Evolutionary conservation across 2,797 vertebrate species (phyloP), one percentile per base, ranked within the genome.

Genomic region (Enteromius trimaculatus): DNA sequence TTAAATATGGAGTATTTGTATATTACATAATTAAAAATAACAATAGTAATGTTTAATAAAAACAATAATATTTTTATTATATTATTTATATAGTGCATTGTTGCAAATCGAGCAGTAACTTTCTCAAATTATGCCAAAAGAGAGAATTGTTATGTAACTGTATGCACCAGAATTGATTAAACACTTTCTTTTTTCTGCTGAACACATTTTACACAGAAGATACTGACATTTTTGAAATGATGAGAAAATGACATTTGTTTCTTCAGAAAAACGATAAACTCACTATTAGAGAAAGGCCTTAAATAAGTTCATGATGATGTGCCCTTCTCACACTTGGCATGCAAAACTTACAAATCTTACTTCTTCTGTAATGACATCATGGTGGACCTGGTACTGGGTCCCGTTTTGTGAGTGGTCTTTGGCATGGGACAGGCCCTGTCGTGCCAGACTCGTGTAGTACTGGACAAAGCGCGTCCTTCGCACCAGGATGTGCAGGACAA

Each of bases 401-500:
- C 84, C 89, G 69, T 94, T 91, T 0, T 88, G 78, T 0, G 92
- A 87, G 82, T 92, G 92, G 0, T 92, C 90, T 80, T 89, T 92
- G 80, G 86, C 83, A 80, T 91, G 86, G 0, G 87, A 82, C 4
- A 86, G 86, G 1, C 92, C 89, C 84, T 90, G 87, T 0, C 88
- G 93, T 21, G 94, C 85, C 2, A 93, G 90, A 74, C 92, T 80
- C 0, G 97, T 98, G 92, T 99, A 95, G 90, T 97, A 96, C 39
- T 89, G 93, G 77, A 99, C 96, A 0, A 99, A 99, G 17, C 89
- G 94, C 0, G 97, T 97, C 80, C 95, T 95, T 6, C 96, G 96
- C 77, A 98, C 97, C 87, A 98, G 89, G 83, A 98, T 92, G 89
- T 99, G 98, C 13, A 99, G 95, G 89, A 98, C 85, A 88, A 98